Percentiles rank a stretch among this genome's conserved stretches.
These are phyloP conservation scores for Apostichopus californicus DNA, from an alignment of 35 echinoderm and acorn worm genomes.

Conservation along the genomic window DNA sequence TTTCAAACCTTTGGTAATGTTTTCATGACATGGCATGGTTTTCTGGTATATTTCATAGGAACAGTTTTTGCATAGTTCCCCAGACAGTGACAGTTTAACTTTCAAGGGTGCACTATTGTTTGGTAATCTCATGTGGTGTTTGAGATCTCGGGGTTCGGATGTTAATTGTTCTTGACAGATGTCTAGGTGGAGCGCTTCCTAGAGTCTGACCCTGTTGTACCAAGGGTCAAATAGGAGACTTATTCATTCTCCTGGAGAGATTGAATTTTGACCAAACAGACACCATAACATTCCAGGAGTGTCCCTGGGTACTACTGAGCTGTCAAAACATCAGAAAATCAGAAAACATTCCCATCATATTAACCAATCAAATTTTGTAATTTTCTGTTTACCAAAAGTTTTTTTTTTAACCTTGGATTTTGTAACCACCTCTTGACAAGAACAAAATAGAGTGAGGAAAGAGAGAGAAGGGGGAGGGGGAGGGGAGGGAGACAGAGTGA, in stretches of 20 bases:
- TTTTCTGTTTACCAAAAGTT: background rate
- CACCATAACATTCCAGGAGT: background rate
- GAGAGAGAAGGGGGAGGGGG: no score
- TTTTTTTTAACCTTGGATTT: no score
- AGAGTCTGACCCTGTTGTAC: background rate
- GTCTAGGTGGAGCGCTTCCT: background rate
- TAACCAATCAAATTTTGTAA: background rate
- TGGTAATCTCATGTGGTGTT: background rate
- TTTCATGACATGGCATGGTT: no score
- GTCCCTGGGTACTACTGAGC: background rate
- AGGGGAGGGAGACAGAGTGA: no score
- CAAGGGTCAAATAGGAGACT: slow-evolving; percentile 6
- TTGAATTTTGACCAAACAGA: background rate
- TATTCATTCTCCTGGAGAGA: background rate
- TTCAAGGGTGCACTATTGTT: no score
- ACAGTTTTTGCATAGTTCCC: no score
- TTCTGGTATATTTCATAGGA: no score
- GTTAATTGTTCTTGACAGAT: background rate
- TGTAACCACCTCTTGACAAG: no score
- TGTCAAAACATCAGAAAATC: background rate
- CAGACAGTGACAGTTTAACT: no score
- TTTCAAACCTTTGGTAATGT: no score
- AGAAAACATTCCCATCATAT: slow-evolving; percentile 15
- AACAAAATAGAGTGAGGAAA: no score
- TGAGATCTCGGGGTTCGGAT: background rate